Base-by-base conservation (phyloP, 2,797 vertebrate genomes). In the Dermochelys coriacea region DNA sequence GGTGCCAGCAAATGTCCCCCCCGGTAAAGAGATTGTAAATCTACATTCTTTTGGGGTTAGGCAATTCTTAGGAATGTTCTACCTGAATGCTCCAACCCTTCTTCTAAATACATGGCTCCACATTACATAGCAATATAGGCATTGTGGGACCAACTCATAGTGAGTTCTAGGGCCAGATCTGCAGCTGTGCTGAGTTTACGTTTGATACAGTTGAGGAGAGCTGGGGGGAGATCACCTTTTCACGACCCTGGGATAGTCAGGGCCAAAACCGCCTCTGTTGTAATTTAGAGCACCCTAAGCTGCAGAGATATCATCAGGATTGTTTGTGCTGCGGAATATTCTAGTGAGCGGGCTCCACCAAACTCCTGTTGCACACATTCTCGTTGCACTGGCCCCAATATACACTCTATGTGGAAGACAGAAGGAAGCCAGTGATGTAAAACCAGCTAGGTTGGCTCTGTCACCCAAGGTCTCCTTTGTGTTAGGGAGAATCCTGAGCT, bases 1-100 rank as follows among this genome's bases (percentile, higher is more conserved):
- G 85, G 57, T 97, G 96, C 96, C 97, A 97, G 95, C 92, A 96
- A 96, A 95, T 96, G 94, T 88, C 91, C 95, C 89, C 93, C 89
- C 95, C 90, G 1, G 96, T 68, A 95, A 94, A 95, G 85, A 92
- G 89, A 91, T n/a, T 96, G 94, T 97, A 96, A 95, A 95, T 90
- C 92, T 79, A 86, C 96, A 97, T 97, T 97, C 95, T 96, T 97
- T 84, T 74, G 0, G 87, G 80, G 86, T 97, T 96, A 89, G 93
- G 94, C 89, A 96, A 96, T 94, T 94, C 87, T 71, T 57, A 93
- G 90, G 96, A 96, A 96, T 96, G 91, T 96, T 96, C 90, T 96
- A 1, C 16, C 93, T 80, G 91, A 55, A 50, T 79, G 31, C 87
- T 96, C 77, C 94, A 95, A 93, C 87, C 89, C 94, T 84, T 84